Base-by-base conservation (phyloP, 2,888 invertebrate species). In the Rhingia campestris region DNA sequence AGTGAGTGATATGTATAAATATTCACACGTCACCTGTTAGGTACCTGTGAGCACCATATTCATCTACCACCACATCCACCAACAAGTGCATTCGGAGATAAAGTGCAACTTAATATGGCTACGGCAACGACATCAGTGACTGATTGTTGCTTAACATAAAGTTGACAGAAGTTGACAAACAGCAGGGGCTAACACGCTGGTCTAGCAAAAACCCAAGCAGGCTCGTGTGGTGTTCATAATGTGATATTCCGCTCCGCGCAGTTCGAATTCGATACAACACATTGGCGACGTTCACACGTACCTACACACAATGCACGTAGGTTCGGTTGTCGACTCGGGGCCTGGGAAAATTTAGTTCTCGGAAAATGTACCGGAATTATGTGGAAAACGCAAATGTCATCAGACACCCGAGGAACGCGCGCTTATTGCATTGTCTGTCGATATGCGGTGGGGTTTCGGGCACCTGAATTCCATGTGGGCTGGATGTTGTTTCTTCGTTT, bases 291-390 rank as follows among this genome's bases (percentile, higher is more conserved):
- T 58, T 58, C 61, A 56, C 59, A 75, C 59, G 49, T 56, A 49
- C 51, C 51, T 12, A 61, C 47, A 49, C 14, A 56, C 39, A 45
- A 66, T 58, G 43, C 63, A 49, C 37, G 33, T 67, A 47, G 74
- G 79, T 51, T 70, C 56, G 63, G 45, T 43, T 73, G 75, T 64
- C 69, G 75, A 77, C 63, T 69, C 35, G 39, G 67, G 56, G 59
- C 66, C 80, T 87, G 87, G 86, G 87, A 87, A 87, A 87, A 87
- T 86, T 80, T 69, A 87, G 74, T 87, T 87, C 87, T 86, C 75
- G 87, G 82, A 87, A 87, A 87, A 81, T 86, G 82, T 87, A 81
- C 86, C 86, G 86, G 86, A 86, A 86, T 84, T 76, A 84, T 76
- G 73, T 77, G 73, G 86, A 86, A 86, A 73, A 81, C 53, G 81